Percentiles rank a stretch among this genome's conserved stretches.
Conservation (phyloP, 2,797 vertebrate genomes). For the Poeciliopsis presidionis region DNA sequence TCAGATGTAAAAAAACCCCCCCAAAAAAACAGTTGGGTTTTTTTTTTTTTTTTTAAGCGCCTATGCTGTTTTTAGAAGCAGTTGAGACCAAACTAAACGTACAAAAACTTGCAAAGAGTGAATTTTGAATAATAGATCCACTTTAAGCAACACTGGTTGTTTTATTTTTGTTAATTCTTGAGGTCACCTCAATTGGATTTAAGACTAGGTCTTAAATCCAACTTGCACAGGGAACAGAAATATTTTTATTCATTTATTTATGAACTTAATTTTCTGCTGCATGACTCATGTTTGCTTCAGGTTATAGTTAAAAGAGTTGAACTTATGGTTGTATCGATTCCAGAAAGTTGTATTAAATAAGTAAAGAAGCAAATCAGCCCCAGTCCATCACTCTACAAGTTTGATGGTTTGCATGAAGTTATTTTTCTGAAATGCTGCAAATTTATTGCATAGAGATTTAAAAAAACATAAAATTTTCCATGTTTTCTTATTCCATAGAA, state of each 20-base stretch:
- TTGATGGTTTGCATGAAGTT: too few relatives aligned
- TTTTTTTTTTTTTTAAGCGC: too few relatives aligned
- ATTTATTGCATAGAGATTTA: too few relatives aligned
- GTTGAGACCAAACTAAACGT: too few relatives aligned
- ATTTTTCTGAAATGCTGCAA: too few relatives aligned
- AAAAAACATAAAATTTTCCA: not conserved
- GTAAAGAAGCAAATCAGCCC: not conserved
- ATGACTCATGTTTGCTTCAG: not conserved
- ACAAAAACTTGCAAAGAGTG: too few relatives aligned
- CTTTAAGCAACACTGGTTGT: not conserved
- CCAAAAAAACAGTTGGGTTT: too few relatives aligned
- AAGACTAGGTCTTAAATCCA: not conserved
- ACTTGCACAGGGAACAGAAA: not conserved
- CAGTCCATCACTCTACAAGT: not conserved
- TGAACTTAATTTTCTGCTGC: not conserved
- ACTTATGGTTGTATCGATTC: not conserved
- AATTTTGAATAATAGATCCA: too few relatives aligned
- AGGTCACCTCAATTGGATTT: not conserved
- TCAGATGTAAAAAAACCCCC: too few relatives aligned
- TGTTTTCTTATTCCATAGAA: not conserved
- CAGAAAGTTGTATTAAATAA: not conserved
- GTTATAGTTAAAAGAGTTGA: not conserved
- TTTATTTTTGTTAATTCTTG: not conserved
- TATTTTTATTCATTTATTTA: not conserved
- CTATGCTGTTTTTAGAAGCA: too few relatives aligned